Evolutionary conservation across 2,797 vertebrate species (phyloP), one percentile per base, ranked within the genome.

Genomic region (Melopsittacus undulatus): DNA sequence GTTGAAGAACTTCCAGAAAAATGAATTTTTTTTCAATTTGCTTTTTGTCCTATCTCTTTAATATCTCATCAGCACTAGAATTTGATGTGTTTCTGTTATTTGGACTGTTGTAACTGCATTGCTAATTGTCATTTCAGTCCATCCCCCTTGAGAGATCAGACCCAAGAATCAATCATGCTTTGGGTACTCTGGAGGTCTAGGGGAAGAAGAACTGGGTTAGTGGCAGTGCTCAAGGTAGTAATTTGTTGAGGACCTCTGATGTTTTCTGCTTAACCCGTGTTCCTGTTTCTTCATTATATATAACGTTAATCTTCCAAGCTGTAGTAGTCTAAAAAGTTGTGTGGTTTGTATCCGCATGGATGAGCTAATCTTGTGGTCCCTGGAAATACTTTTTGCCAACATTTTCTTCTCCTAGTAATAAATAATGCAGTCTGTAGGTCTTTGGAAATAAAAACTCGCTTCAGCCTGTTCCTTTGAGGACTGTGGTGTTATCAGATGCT

Each of bases 321-420:
- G 5, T 76, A 85, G 78, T 23, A 92, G 82, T 69, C 87, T 67
- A 81, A 49, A 82, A 76, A 82, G 81, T 38, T 59, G 40, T n/a
- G 46, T 84, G 74, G 80, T 90, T 89, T 92, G 61, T 78, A 22
- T 38, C 87, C 18, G 5, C 74, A 45, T 48, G 72, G 70, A 76
- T 90, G 93, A 94, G 92, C 86, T 96, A 32, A 87, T 89, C 83
- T 59, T 84, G 81, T 70, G 95, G 78, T 79, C 76, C 63, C 83
- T 94, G 78, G 86, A 94, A 87, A 16, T 77, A 2, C 10, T 69
- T 68, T 46, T 18, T 82, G 81, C 72, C 89, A 79, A 20, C 66
- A 68, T 90, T 94, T 92, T 81, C 82, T 74, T 74, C 75, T 75
- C 46, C 36, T 78, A 16, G 67, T 38, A 77, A 54, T 90, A 32